Conservation (phyloP, 35 echinoderm and acorn worm genomes). For the Apostichopus japonicus region DNA sequence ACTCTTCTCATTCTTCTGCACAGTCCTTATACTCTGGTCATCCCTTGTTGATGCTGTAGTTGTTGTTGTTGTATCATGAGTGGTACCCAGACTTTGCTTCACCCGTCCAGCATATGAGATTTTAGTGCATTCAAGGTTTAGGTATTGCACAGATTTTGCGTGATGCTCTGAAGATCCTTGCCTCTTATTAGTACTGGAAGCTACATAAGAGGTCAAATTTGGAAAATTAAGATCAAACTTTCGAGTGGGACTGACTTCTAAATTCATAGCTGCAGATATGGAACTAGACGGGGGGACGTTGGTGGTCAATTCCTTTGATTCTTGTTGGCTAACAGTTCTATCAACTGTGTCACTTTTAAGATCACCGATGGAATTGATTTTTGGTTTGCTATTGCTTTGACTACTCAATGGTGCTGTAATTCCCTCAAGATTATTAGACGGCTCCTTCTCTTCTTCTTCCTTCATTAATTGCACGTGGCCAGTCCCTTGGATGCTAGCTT, state of each 20-base stretch:
- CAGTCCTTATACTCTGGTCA: conserved; percentile 18
- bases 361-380: conserved; percentile 30
- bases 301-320: neutral
- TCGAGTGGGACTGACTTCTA: conserved; percentile 25
- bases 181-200: neutral
- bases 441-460: neutral
- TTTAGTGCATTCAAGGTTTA: conserved; percentile 36
- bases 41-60: neutral
- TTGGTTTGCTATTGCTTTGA: conserved; percentile 52
- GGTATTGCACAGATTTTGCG: conserved; percentile 44
- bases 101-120: conserved; percentile 38
- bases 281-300: neutral
- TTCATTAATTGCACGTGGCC: conserved; percentile 31
- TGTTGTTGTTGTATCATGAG: neutral
- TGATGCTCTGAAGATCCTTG: neutral
- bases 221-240: conserved; percentile 43
- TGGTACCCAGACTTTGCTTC: conserved; percentile 38
- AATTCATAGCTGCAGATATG: conserved; percentile 32
- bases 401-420: neutral
- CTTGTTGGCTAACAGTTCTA: neutral
- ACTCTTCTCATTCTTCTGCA: conserved; percentile 28
- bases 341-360: neutral
- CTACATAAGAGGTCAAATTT: neutral
- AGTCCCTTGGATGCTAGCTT: conserved; percentile 18
- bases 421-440: neutral